These are phyloP conservation scores for Eulemur rufifrons DNA, from an alignment of 2,113 vertebrate genomes.

Conservation along the genomic window DNA sequence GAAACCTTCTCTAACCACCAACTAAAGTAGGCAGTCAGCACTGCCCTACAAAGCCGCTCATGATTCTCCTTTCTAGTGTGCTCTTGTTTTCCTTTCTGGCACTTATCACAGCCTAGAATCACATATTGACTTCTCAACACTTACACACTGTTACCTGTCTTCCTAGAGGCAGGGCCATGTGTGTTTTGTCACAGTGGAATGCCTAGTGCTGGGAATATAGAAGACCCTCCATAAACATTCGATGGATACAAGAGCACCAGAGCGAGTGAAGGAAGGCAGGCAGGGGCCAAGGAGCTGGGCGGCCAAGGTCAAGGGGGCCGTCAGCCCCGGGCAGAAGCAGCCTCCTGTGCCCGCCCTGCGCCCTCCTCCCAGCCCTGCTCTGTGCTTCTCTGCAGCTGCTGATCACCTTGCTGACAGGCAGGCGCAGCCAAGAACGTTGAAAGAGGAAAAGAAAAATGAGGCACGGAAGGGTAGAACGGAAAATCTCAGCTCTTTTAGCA, in stretches of 20 bases:
- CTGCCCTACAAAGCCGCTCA: not conserved
- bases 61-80: not conserved
- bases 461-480: not conserved
- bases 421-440: conserved; percentile 73
- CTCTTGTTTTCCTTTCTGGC: not conserved
- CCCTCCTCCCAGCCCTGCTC: not conserved
- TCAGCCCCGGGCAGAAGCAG: not conserved
- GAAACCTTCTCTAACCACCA: not conserved
- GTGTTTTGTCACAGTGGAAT: not conserved
- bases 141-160: not conserved
- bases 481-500: conserved; percentile 73
- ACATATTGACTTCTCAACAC: not conserved
- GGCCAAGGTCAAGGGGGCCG: fast-evolving
- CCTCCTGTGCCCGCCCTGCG: fast-evolving
- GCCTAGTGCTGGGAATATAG: not conserved
- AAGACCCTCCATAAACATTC: not conserved
- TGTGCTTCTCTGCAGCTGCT: not conserved
- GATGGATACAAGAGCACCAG: fast-evolving
- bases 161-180: not conserved
- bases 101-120: not conserved
- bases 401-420: conserved; percentile 49
- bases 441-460: conserved; percentile 73
- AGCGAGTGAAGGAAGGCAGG: not conserved
- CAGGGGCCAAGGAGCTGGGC: not conserved
- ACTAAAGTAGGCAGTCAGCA: not conserved